Evolutionary conservation across 2,888 invertebrate species (phyloP), one percentile per base, ranked within the genome.

Genomic region (Chydorus sphaericus): DNA sequence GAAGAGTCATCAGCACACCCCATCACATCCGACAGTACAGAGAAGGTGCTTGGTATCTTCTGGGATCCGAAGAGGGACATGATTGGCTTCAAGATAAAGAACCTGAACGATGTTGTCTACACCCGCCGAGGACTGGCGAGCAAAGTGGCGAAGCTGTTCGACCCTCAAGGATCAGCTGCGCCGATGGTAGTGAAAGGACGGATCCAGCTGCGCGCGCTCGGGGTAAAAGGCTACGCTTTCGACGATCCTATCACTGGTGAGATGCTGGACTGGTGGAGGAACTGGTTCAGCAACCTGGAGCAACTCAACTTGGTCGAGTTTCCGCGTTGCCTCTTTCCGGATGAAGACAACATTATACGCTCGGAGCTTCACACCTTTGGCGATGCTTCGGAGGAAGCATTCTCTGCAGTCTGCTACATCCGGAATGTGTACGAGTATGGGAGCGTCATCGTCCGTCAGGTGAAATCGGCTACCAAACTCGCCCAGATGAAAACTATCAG

Each of bases 341-440:
- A 33, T 7, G 53, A 36, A 36, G 23, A 53, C 14, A 10, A 23
- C 36, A 23, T 53, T 20, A 28, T 16, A 6, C 23, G 16, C 5
- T n/a, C 28, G 7, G 33, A 53, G 11, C 18, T 53, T 14, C 53
- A 53, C 11, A 53, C 53, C 23, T 53, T 53, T 23, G 31, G 36
- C 11, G 53, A 53, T 23, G 53, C 53, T 18, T 53, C 53, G 11
- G 28, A 33, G 33, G 53, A 53, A n/a, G 53, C 53, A 5, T 36
- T 14, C 26, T 18, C 53, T 5, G 38, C 53, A 7, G 33, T 36
- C 6, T 23, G 23, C 16, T 53, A 53, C 8, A 11, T 53, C 53
- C 37, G 38, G 8, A 20, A 16, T 20, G 20, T 33, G 11, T 23
- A 37, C 37, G n/a, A 53, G 10, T 36, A 53, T 20, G 37, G 37